These are phyloP conservation scores for Sus cebifrons DNA, from an alignment of 2,797 vertebrate genomes.

Conservation along the genomic window DNA sequence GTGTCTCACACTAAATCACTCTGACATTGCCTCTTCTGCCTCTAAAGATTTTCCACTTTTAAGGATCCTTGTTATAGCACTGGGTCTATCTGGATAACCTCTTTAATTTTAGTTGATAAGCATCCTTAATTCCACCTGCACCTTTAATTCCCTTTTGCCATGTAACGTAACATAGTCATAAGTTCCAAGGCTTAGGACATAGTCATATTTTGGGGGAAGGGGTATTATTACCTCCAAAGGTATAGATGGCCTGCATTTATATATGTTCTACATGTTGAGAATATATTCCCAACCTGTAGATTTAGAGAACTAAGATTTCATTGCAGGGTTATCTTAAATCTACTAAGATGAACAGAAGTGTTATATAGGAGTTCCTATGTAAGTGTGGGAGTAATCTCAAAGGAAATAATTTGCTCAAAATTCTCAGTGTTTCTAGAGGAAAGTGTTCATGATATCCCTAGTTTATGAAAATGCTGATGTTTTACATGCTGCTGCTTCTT, in stretches of 20 bases:
- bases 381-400: background rate
- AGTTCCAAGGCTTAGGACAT: background rate
- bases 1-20: background rate
- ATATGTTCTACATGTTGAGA: background rate
- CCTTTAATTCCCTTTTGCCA: background rate
- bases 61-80: background rate
- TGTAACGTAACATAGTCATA: background rate
- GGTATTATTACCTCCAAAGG: background rate
- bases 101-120: background rate
- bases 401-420: background rate
- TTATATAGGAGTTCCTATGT: background rate
- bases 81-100: background rate
- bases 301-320: background rate
- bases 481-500: background rate
- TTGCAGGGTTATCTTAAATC: background rate
- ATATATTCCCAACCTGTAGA: background rate
- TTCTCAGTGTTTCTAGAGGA: background rate
- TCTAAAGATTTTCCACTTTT: background rate
- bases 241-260: background rate
- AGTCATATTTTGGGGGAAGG: background rate
- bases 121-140: background rate
- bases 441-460: background rate
- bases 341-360: background rate
- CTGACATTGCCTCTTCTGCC: background rate
- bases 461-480: background rate